A percentile compares a stretch with the other conserved stretches of the same genome.
Conservation (phyloP, 2,888 invertebrate species). For the Melanophora roralis region DNA sequence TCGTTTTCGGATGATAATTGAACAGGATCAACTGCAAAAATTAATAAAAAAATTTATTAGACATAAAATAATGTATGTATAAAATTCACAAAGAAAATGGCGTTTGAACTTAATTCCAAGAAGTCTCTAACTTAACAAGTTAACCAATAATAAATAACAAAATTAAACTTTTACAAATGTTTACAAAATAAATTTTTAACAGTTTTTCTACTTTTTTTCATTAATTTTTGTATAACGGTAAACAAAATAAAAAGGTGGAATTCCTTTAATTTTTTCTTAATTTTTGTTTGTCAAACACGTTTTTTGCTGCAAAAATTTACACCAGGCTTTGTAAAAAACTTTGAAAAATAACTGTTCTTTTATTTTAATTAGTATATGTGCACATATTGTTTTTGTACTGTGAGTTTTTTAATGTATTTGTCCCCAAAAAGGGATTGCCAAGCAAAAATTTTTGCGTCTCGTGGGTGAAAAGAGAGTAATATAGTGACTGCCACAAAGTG, state of each 20-base stretch:
- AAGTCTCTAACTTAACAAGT: neutral
- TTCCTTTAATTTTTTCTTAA: neutral
- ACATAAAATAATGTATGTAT: neutral
- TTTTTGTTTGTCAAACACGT: slow-evolving; percentile 22
- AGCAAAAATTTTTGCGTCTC: neutral
- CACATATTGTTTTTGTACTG: neutral
- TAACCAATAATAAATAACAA: neutral
- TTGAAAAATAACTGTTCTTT: slow-evolving; percentile 49
- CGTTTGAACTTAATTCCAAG: slow-evolving; percentile 10
- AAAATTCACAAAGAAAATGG: slow-evolving; percentile 34
- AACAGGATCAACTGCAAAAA: slow-evolving; percentile 58
- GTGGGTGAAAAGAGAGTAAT: neutral
- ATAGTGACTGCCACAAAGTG: neutral
- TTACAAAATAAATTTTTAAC: neutral
- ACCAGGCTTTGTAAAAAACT: neutral
- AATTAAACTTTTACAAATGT: neutral
- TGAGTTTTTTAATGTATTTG: neutral
- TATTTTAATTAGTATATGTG: neutral
- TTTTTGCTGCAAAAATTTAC: slow-evolving; percentile 11
- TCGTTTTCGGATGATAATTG: slow-evolving; percentile 44
- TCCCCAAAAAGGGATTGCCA: slow-evolving; percentile 6
- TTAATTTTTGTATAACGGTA: slow-evolving; percentile 25
- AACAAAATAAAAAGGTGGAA: neutral
- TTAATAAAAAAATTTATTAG: neutral
- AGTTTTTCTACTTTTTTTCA: neutral